Percentiles rank a stretch among this genome's conserved stretches.
phyloP scores from a whole-genome alignment of 2,797 vertebrate species.

The Dallia pectoralis region DNA sequence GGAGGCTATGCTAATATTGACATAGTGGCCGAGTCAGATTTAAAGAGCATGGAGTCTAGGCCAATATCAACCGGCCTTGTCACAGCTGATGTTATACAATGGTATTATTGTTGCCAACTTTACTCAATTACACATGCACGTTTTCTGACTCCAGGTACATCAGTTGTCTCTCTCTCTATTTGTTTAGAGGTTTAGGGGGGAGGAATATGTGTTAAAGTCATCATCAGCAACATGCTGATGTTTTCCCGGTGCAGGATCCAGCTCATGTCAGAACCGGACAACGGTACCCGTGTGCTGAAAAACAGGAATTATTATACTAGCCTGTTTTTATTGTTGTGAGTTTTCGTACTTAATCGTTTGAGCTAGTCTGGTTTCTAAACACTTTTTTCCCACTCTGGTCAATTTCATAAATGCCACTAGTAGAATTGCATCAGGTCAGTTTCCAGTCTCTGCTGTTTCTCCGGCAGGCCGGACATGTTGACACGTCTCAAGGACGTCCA shows the following conservation, averaged over 20 bases:
- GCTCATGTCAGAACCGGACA: slow-evolving; percentile 26
- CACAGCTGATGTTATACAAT: background rate
- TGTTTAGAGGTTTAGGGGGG: slow-evolving; percentile 34
- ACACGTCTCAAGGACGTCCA: slow-evolving; percentile 14
- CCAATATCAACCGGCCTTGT: background rate
- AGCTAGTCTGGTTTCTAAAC: slow-evolving; percentile 17
- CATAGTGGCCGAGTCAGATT: background rate
- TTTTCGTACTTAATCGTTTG: slow-evolving; percentile 14
- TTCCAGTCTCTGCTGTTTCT: slow-evolving; percentile 16
- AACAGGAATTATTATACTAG: slow-evolving; percentile 10
- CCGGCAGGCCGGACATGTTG: slow-evolving; percentile 14
- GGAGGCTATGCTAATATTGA: background rate
- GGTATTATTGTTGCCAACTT: slow-evolving; percentile 13
- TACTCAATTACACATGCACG: slow-evolving; percentile 33
- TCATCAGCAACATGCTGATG: slow-evolving; percentile 30
- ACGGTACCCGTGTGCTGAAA: slow-evolving; percentile 20
- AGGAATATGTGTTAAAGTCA: slow-evolving; percentile 24
- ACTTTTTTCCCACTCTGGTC: slow-evolving; percentile 22
- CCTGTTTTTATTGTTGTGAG: background rate
- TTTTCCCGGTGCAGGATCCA: slow-evolving; percentile 11
- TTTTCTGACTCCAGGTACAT: slow-evolving; percentile 46
- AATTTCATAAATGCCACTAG: slow-evolving; percentile 45
- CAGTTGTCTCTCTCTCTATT: slow-evolving; percentile 37
- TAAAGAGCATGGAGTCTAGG: background rate
- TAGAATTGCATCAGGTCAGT: slow-evolving; percentile 36